phyloP scores from a whole-genome alignment of 2,797 vertebrate species.

The Urophycis tenuis region DNA sequence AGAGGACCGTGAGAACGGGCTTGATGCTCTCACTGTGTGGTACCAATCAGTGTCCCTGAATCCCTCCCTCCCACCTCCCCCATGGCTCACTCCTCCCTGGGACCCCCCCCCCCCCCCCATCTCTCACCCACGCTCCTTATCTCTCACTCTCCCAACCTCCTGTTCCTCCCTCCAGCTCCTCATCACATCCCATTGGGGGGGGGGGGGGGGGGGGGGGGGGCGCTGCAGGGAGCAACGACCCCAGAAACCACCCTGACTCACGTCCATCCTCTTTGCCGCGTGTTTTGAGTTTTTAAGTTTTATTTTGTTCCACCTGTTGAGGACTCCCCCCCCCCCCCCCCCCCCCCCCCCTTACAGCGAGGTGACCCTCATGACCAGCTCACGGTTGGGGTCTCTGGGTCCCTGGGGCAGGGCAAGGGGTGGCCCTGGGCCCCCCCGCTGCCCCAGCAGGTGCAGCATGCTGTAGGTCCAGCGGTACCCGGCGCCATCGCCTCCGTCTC shows the following conservation, averaged over 20 bases:
- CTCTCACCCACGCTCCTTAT: no score
- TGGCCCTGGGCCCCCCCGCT: constrained; percentile 30
- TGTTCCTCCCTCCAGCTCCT: no score
- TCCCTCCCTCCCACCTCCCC: no score
- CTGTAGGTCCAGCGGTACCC: constrained; percentile 83
- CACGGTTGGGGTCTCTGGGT: constrained; percentile 67
- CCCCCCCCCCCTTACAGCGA: constrained; percentile 71
- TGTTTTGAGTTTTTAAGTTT: not conserved
- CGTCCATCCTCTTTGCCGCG: not conserved
- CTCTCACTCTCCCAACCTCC: not conserved
- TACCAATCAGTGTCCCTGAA: not conserved
- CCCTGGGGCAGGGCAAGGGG: constrained; percentile 51
- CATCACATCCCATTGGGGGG: no score
- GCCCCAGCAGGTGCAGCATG: constrained; percentile 84
- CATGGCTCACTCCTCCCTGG: no score
- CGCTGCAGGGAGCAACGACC: no score
- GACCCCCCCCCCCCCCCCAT: no score
- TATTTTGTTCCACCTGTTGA: not conserved
- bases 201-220: no score
- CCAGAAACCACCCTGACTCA: not conserved
- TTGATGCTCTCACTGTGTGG: not conserved
- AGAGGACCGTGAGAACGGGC: no score
- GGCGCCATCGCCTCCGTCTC: no score
- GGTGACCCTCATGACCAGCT: constrained; percentile 87
- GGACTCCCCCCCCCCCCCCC: no score